phyloP scores from a whole-genome alignment of 2,797 vertebrate species.

The Sebastiscus albofasciatus region DNA sequence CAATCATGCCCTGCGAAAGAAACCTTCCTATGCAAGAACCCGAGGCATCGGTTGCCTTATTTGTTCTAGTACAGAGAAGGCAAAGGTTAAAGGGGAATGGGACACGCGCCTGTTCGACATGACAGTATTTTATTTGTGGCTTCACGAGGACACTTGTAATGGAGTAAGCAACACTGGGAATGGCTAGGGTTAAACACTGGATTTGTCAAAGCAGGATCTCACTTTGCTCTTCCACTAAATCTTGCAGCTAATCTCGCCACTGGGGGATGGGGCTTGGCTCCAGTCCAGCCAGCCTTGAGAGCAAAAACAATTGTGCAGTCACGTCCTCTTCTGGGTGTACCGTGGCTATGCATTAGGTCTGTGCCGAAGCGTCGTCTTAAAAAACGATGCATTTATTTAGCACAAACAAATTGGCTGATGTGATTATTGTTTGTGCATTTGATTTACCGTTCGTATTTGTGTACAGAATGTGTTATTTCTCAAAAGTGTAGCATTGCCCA shows the following conservation, averaged over 20 bases:
- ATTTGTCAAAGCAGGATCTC: conserved; percentile 38
- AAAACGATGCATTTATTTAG: conserved; percentile 1
- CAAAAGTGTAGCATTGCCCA: conserved; percentile 22
- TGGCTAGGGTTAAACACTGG: conserved; percentile 32
- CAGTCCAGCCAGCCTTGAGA: conserved; percentile 21
- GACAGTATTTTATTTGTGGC: conserved; percentile 23
- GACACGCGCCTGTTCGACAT: neutral
- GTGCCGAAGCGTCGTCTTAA: neutral
- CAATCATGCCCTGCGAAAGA: conserved; percentile 39
- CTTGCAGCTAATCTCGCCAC: conserved; percentile 35
- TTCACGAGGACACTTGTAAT: conserved; percentile 22
- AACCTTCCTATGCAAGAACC: conserved; percentile 31
- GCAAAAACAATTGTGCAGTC: conserved; percentile 20
- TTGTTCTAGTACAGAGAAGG: conserved; percentile 24
- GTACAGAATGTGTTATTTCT: conserved; percentile 23
- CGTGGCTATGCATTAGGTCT: neutral
- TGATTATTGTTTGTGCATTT: conserved; percentile 21
- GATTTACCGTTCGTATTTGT: conserved; percentile 13
- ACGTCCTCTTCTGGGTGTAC: neutral
- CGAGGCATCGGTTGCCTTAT: conserved; percentile 21
- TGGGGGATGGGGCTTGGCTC: conserved; percentile 21
- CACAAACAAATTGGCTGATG: conserved; percentile 6
- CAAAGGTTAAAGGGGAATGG: conserved; percentile 22
- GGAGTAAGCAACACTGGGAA: conserved; percentile 21
- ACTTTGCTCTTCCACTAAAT: conserved; percentile 44